phyloP scores from a whole-genome alignment of 2,113 vertebrate species.

The Campylorhamphus procurvoides region DNA sequence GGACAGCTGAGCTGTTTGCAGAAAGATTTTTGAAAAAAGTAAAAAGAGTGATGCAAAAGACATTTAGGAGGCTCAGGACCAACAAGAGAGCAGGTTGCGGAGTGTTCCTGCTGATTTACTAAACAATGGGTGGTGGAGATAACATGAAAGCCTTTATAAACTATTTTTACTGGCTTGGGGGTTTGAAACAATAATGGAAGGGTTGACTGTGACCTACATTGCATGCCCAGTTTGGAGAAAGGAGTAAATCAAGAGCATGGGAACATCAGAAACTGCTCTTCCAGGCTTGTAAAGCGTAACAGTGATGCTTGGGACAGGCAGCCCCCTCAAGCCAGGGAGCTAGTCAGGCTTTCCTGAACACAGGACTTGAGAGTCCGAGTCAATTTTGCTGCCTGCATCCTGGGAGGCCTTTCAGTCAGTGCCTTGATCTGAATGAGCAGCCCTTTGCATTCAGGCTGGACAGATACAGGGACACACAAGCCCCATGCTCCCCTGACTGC shows the following conservation, averaged over 20 bases:
- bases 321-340: neutral
- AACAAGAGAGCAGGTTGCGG: neutral
- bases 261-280: neutral
- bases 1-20: neutral
- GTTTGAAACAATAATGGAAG: constrained; percentile 30
- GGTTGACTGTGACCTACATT: constrained; percentile 15
- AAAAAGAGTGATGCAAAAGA: neutral
- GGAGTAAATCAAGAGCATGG: neutral
- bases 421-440: neutral
- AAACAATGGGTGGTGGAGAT: neutral
- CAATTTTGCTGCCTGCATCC: neutral
- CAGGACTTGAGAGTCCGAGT: neutral
- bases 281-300: neutral
- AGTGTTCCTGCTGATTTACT: constrained; percentile 1
- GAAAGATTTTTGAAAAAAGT: neutral
- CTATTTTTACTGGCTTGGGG: constrained; percentile 41
- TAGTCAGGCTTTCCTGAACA: neutral
- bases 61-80: neutral
- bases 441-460: neutral
- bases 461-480: neutral
- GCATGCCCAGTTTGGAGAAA: neutral
- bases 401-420: neutral
- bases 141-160: constrained; percentile 29
- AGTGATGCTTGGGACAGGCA: neutral
- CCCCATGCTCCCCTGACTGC: neutral